Percentiles rank a stretch among this genome's conserved stretches.
Conservation (phyloP, 2,113 vertebrate species). For the Cynoglossus semilaevis region DNA sequence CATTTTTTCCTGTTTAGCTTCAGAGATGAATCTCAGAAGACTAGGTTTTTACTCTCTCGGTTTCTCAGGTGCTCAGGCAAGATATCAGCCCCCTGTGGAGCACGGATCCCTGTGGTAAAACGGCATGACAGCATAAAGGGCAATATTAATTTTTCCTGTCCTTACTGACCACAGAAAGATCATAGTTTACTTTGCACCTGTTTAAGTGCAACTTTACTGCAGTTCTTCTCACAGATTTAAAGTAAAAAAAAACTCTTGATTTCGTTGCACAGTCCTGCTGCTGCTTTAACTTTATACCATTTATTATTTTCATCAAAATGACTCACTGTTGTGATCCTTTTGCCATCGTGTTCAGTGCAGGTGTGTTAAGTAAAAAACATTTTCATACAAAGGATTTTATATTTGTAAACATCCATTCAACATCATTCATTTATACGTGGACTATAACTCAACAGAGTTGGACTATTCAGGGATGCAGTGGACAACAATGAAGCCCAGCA, state of each 20-base stretch:
- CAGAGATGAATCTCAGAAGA: slow-evolving; percentile 49
- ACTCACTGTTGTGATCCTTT: background rate
- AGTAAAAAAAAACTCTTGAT: background rate
- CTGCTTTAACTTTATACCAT: too few species aligned
- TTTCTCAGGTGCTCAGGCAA: slow-evolving; percentile 52
- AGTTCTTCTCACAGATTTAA: slow-evolving; percentile 1
- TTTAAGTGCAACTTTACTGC: background rate
- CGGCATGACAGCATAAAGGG: slow-evolving; percentile 28
- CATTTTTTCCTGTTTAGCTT: slow-evolving; percentile 48
- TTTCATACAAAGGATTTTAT: background rate
- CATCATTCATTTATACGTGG: too few species aligned
- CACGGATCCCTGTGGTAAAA: slow-evolving; percentile 32
- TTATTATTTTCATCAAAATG: too few species aligned
- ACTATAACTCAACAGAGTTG: too few species aligned
- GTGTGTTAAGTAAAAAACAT: too few species aligned
- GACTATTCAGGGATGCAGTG: background rate
- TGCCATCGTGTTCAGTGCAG: too few species aligned
- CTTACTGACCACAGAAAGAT: slow-evolving; percentile 22
- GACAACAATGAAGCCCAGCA: background rate
- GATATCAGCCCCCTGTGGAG: slow-evolving; percentile 41
- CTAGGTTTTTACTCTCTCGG: slow-evolving; percentile 26
- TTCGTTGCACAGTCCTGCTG: too few species aligned
- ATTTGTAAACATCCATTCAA: too few species aligned
- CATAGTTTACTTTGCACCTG: slow-evolving; percentile 10
- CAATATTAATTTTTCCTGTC: slow-evolving; percentile 41